phyloP scores from a whole-genome alignment of 1,140 invertebrate species.

The Penaeus chinensis region DNA sequence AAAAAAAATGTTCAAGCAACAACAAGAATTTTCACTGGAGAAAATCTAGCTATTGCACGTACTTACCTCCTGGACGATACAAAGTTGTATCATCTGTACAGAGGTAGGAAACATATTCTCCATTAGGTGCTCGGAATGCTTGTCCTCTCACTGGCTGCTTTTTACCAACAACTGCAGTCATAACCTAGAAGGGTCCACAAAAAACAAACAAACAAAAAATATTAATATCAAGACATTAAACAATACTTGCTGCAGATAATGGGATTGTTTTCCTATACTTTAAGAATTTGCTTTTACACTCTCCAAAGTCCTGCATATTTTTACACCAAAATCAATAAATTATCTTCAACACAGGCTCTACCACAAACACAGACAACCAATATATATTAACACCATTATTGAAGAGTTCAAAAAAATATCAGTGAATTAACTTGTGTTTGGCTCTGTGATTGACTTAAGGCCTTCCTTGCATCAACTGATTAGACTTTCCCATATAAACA shows the following conservation, averaged over 20 bases:
- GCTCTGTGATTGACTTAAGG: too few species aligned
- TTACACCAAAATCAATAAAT: too few species aligned
- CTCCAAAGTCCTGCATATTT: too few species aligned
- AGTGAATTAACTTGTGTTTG: too few species aligned
- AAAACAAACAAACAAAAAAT: constrained; percentile 56
- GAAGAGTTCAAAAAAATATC: too few species aligned
- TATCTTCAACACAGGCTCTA: too few species aligned
- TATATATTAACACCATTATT: too few species aligned
- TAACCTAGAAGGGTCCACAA: constrained; percentile 60
- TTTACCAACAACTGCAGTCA: constrained; percentile 66
- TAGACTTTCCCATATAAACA: too few species aligned
- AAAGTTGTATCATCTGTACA: constrained; percentile 66
- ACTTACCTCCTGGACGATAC: constrained; percentile 67
- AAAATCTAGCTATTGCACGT: not conserved
- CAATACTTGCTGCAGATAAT: not conserved
- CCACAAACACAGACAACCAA: too few species aligned
- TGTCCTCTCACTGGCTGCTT: constrained; percentile 66
- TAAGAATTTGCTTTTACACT: too few species aligned
- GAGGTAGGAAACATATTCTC: constrained; percentile 66
- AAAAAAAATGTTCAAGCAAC: not conserved
- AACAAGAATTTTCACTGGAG: not conserved
- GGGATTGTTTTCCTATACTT: too few species aligned
- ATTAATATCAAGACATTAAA: not conserved
- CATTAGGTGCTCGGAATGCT: constrained; percentile 65
- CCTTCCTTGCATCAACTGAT: too few species aligned